Conservation (phyloP, 2,113 vertebrate species). For the Xyliphius kryptos region DNA sequence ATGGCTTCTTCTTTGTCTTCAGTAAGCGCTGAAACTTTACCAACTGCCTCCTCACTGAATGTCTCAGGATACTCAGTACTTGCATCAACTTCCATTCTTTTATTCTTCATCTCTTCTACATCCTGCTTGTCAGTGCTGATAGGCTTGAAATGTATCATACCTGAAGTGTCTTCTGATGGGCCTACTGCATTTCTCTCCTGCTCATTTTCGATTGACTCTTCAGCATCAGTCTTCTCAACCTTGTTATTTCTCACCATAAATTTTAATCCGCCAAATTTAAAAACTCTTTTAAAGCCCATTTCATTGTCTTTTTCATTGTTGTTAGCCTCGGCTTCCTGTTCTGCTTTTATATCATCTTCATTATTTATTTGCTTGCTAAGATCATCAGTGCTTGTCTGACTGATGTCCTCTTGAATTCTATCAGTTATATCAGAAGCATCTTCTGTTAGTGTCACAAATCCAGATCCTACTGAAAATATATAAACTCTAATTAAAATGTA, state of each 20-base stretch:
- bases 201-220: slow-evolving; percentile 61
- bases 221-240: slow-evolving; percentile 60
- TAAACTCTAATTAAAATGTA: no score
- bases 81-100: slow-evolving; percentile 44
- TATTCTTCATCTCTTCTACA: slow-evolving; percentile 25
- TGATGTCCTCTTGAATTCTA: slow-evolving; percentile 41
- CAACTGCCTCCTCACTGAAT: slow-evolving; percentile 31
- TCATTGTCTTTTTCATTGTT: slow-evolving; percentile 63
- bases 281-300: slow-evolving; percentile 82
- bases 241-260: slow-evolving; percentile 83
- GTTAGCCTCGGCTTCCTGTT: slow-evolving; percentile 56
- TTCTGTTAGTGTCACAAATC: slow-evolving; percentile 60
- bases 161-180: slow-evolving; percentile 45
- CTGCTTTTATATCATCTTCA: slow-evolving; percentile 43
- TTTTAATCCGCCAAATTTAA: slow-evolving; percentile 84
- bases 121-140: slow-evolving; percentile 7
- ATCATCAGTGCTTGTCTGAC: slow-evolving; percentile 45
- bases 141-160: slow-evolving; percentile 15
- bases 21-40: slow-evolving; percentile 33
- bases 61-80: slow-evolving; percentile 43
- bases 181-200: slow-evolving; percentile 51
- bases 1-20: slow-evolving; percentile 44
- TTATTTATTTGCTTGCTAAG: slow-evolving; percentile 51
- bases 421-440: slow-evolving; percentile 55
- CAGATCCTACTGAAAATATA: slow-evolving; percentile 68